These are phyloP conservation scores for Perithous albicinctus DNA, from an alignment of 2,888 invertebrate genomes.

Conservation along the genomic window DNA sequence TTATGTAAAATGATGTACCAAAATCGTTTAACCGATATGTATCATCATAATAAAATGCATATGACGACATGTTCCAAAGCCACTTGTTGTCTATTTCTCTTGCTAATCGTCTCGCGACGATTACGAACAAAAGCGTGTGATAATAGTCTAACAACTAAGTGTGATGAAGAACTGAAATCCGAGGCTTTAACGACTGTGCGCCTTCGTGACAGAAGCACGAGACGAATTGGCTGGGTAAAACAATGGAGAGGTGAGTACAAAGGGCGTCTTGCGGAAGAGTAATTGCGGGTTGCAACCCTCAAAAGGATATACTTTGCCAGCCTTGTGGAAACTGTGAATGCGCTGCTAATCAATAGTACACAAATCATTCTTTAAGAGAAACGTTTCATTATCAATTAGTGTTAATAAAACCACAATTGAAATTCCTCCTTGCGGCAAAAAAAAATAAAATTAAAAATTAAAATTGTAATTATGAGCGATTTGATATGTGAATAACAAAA, in stretches of 20 bases:
- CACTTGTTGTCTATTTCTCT: not conserved
- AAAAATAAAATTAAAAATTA: not conserved
- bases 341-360: not conserved
- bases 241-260: slow-evolving; percentile 47
- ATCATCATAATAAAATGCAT: slow-evolving; percentile 59
- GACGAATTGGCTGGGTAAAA: slow-evolving; percentile 3
- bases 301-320: slow-evolving; percentile 5
- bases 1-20: slow-evolving; percentile 50
- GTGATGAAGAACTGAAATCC: not conserved
- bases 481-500: not conserved
- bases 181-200: slow-evolving; percentile 16
- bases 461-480: not conserved
- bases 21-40: slow-evolving; percentile 56
- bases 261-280: slow-evolving; percentile 48
- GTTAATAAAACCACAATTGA: not conserved
- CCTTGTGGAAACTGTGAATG: not conserved
- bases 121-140: not conserved
- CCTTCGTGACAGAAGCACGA: not conserved
- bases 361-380: not conserved
- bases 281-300: slow-evolving; percentile 34
- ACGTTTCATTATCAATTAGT: not conserved
- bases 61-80: slow-evolving; percentile 14
- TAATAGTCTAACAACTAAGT: not conserved
- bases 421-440: not conserved
- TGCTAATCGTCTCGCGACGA: not conserved